Evolutionary conservation across 2,888 invertebrate species (phyloP).

Genomic region (Tenthredo amoena): DNA sequence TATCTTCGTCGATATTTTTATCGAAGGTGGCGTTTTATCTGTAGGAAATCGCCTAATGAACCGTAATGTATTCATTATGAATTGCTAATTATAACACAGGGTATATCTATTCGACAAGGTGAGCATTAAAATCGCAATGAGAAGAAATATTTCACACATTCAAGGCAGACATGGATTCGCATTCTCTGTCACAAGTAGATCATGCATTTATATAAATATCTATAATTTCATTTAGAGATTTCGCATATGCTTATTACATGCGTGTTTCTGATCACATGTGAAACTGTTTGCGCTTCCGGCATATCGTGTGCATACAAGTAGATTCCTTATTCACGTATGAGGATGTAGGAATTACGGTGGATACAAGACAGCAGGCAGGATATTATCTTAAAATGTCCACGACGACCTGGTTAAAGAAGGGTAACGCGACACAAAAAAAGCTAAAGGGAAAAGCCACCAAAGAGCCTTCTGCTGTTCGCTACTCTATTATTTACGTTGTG

Average conservation of each 20-base stretch:
- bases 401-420: conserved; percentile 31
- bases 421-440: neutral
- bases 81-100: neutral
- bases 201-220: neutral
- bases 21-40: neutral
- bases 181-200: neutral
- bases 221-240: neutral
- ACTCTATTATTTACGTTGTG: conserved; percentile 48
- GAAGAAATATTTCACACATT: neutral
- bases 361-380: neutral
- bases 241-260: neutral
- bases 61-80: neutral
- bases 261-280: neutral
- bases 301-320: neutral
- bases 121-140: neutral
- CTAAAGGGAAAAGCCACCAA: conserved; percentile 36
- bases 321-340: neutral
- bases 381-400: conserved; percentile 17
- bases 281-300: neutral
- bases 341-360: neutral
- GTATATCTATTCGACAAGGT: neutral
- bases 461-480: conserved; percentile 44
- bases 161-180: neutral
- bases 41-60: neutral
- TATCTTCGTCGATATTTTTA: neutral